Conservation (phyloP, 1,140 invertebrate species). For the Plectus sambesii region DNA sequence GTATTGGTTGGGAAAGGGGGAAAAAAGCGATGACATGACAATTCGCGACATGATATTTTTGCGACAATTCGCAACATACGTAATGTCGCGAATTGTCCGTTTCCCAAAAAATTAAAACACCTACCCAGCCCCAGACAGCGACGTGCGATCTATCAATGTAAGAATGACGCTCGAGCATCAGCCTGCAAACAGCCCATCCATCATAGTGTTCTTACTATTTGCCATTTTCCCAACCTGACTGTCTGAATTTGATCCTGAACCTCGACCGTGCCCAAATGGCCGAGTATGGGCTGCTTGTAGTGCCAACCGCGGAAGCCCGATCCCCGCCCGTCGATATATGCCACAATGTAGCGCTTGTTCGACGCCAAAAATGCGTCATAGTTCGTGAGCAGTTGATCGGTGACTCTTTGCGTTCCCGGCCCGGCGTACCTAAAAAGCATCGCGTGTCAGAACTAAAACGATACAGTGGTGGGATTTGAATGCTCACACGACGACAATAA, state of each 20-base stretch:
- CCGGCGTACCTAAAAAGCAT: conserved; percentile 18
- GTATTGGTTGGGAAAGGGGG: too few species aligned
- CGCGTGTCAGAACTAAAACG: conserved; percentile 15
- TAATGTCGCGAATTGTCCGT: too few species aligned
- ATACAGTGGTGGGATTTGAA: conserved; percentile 5
- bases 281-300: conserved; percentile 34
- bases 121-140: conserved; percentile 38
- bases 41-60: too few species aligned
- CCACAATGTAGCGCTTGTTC: conserved; percentile 30
- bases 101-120: too few species aligned
- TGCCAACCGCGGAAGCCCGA: conserved; percentile 35
- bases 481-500: conserved; percentile 29
- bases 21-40: too few species aligned
- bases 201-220: background rate
- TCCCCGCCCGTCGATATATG: conserved; percentile 40
- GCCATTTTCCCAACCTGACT: conserved; percentile 24
- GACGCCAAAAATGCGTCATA: background rate
- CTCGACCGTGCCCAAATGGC: conserved; percentile 42
- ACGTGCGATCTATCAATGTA: conserved; percentile 31
- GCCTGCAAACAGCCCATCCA: conserved; percentile 16
- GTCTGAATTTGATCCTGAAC: conserved; percentile 41
- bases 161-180: conserved; percentile 24
- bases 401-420: conserved; percentile 34
- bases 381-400: conserved; percentile 31
- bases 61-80: too few species aligned